Conservation (phyloP, 1,140 invertebrate species). For the Portunus trituberculatus region DNA sequence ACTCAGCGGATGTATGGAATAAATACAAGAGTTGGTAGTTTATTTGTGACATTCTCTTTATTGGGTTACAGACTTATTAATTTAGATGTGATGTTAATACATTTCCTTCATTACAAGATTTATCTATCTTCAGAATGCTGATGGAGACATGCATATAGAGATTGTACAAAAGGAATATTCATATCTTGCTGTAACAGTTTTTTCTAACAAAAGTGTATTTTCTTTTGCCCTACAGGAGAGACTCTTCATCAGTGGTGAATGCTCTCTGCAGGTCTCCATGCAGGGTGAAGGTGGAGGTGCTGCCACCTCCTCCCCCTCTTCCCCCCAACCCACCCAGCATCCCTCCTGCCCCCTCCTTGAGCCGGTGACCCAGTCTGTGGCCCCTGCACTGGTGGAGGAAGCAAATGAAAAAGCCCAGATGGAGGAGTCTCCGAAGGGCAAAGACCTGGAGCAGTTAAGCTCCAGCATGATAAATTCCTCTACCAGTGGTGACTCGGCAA, state of each 20-base stretch:
- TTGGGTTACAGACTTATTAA: not conserved
- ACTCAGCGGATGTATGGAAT: no score
- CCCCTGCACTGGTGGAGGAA: conserved; percentile 70
- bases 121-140: not conserved
- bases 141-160: not conserved
- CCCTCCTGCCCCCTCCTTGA: conserved; percentile 61
- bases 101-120: not conserved
- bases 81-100: not conserved
- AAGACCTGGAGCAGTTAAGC: conserved; percentile 72
- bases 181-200: not conserved
- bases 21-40: no score
- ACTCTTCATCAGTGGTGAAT: conserved; percentile 60
- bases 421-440: conserved; percentile 72
- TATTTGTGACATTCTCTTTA: not conserved
- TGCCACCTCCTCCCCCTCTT: conserved; percentile 66
- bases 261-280: conserved; percentile 68
- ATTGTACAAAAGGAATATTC: not conserved
- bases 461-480: conserved; percentile 45
- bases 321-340: conserved; percentile 56
- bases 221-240: conserved; percentile 43
- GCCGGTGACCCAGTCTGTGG: conserved; percentile 73
- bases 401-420: conserved; percentile 62
- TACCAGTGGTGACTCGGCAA: conserved; percentile 53
- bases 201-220: not conserved
- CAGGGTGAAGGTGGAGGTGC: conserved; percentile 67